phyloP scores from a whole-genome alignment of 2,113 vertebrate species.

The Orycteropus afer region DNA sequence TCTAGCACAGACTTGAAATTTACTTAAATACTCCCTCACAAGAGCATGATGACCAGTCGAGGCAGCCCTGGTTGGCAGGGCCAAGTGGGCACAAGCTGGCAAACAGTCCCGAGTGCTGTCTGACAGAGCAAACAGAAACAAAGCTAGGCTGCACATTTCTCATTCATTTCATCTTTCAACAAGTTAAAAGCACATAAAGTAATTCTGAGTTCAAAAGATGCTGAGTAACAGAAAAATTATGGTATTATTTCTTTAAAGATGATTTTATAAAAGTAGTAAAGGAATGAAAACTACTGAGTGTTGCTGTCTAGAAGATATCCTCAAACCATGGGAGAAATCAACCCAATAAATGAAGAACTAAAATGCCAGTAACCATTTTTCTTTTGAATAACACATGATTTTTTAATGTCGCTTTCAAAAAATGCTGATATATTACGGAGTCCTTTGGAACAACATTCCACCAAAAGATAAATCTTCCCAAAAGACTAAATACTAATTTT shows the following conservation, averaged over 20 bases:
- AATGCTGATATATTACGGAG: constrained; percentile 20
- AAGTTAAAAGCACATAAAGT: background rate
- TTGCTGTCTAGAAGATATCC: background rate
- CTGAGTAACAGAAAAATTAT: constrained; percentile 5
- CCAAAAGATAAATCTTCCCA: constrained; percentile 60
- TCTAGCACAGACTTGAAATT: background rate
- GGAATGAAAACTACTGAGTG: background rate
- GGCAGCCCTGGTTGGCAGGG: background rate
- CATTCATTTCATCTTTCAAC: background rate
- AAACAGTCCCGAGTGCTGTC: background rate
- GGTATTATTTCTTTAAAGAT: background rate
- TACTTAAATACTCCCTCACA: background rate
- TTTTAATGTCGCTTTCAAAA: constrained; percentile 31
- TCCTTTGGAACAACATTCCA: constrained; percentile 51
- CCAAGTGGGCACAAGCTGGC: background rate
- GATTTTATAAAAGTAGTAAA: background rate
- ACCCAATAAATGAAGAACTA: background rate
- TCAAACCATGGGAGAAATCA: background rate
- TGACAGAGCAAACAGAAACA: background rate
- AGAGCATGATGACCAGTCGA: background rate
- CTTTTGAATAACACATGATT: constrained; percentile 43
- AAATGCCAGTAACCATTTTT: background rate
- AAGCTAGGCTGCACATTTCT: background rate
- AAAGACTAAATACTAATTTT: constrained; percentile 71
- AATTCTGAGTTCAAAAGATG: background rate